A percentile compares a stretch with the other conserved stretches of the same genome.
Evolutionary conservation across 1,140 invertebrate species (phyloP).

Genomic region (Neomicropteryx cornuta): DNA sequence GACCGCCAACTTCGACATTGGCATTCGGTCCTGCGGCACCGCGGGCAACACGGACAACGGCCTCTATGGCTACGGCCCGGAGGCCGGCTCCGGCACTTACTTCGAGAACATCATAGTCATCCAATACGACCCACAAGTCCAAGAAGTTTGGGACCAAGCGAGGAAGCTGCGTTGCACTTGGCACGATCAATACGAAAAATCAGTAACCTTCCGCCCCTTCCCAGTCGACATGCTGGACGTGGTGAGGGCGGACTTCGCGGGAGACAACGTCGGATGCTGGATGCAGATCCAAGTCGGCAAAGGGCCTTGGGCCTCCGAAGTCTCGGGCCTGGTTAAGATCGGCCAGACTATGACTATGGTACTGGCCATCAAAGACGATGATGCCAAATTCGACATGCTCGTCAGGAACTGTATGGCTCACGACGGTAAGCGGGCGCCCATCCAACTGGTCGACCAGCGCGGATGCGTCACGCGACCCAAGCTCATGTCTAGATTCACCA

Average conservation of each 20-base stretch:
- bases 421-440: slow-evolving; percentile 88
- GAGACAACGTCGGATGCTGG: slow-evolving; percentile 92
- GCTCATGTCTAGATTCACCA: slow-evolving; percentile 87
- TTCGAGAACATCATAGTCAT: slow-evolving; percentile 93
- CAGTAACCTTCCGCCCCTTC: slow-evolving; percentile 88
- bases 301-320: slow-evolving; percentile 91
- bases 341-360: slow-evolving; percentile 98
- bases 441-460: slow-evolving; percentile 85
- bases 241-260: slow-evolving; percentile 85
- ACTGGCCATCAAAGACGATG: slow-evolving; percentile 89
- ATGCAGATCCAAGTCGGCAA: slow-evolving; percentile 92
- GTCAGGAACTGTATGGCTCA: slow-evolving; percentile 91
- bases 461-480: slow-evolving; percentile 88
- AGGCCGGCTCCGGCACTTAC: slow-evolving; percentile 80
- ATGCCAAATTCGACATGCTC: slow-evolving; percentile 93
- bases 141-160: slow-evolving; percentile 94
- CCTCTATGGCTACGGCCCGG: slow-evolving; percentile 68
- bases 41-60: slow-evolving; percentile 84
- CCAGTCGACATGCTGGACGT: slow-evolving; percentile 93
- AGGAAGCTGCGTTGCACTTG: slow-evolving; percentile 85
- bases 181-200: slow-evolving; percentile 94
- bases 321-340: slow-evolving; percentile 88
- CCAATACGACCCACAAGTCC: slow-evolving; percentile 89
- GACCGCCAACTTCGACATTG: slow-evolving; percentile 83
- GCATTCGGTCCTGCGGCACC: slow-evolving; percentile 83